Conservation (phyloP, 2,113 vertebrate species). For the Hypanus sabinus region DNA sequence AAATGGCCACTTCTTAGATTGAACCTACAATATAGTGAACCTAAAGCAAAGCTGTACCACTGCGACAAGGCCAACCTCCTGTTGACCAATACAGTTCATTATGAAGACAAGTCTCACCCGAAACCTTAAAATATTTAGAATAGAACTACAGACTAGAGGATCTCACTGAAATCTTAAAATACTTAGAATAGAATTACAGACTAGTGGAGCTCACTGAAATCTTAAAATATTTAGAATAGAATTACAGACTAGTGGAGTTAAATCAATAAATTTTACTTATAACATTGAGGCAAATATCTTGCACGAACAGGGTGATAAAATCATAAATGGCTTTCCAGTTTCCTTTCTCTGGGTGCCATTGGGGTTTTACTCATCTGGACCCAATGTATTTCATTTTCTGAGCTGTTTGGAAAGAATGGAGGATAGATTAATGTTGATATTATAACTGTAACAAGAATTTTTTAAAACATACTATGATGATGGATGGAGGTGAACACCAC, state of each 20-base stretch:
- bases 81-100: background rate
- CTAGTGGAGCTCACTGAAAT: background rate
- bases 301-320: constrained; percentile 16
- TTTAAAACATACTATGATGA: constrained; percentile 12
- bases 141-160: too few species aligned
- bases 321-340: background rate
- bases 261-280: background rate
- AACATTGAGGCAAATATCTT: background rate
- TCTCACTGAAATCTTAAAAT: background rate
- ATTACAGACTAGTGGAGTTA: background rate
- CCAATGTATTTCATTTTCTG: constrained; percentile 17
- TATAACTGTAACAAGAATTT: background rate
- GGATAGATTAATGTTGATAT: constrained; percentile 22
- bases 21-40: background rate
- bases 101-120: background rate
- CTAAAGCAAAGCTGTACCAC: background rate
- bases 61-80: background rate
- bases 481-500: background rate
- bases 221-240: background rate
- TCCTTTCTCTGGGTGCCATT: background rate
- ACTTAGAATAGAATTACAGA: background rate
- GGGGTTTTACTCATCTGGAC: constrained; percentile 11
- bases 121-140: background rate
- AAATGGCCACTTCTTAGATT: background rate
- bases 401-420: constrained; percentile 14